phyloP scores from a whole-genome alignment of 2,797 vertebrate genomes.

The Onychomys torridus region DNA sequence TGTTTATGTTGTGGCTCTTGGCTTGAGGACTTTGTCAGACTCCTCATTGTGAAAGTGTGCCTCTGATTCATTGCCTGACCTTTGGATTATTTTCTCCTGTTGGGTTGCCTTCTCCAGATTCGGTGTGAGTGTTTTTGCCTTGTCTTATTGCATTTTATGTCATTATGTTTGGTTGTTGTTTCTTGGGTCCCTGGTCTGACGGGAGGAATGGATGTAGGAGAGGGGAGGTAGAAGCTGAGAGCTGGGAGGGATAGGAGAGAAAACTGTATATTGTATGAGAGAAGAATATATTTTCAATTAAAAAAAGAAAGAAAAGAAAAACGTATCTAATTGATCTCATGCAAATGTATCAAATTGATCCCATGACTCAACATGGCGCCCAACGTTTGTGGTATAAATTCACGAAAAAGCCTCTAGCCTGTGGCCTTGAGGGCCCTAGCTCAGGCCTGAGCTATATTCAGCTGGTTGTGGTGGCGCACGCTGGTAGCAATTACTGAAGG shows the following conservation, averaged over 20 bases:
- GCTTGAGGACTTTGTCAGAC: background rate
- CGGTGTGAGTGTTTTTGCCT: background rate
- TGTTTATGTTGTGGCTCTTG: background rate
- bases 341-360: background rate
- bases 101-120: background rate
- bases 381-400: too few species aligned
- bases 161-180: background rate
- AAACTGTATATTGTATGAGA: background rate
- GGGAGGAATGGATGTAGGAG: rapidly evolving
- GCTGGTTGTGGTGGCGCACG: too few species aligned
- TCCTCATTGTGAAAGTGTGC: background rate
- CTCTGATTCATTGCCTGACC: background rate
- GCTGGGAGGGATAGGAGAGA: rapidly evolving
- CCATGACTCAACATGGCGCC: background rate
- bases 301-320: background rate
- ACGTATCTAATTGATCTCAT: background rate
- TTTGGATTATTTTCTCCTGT: too few species aligned
- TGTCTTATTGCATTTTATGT: background rate
- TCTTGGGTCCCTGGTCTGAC: background rate
- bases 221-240: rapidly evolving
- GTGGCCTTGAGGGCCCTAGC: too few species aligned
- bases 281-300: background rate
- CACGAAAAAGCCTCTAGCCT: too few species aligned
- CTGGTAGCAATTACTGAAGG: too few species aligned
- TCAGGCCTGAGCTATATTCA: too few species aligned